Evolutionary conservation across 2,797 vertebrate genomes (phyloP).

Genomic region (Meda fulgida): DNA sequence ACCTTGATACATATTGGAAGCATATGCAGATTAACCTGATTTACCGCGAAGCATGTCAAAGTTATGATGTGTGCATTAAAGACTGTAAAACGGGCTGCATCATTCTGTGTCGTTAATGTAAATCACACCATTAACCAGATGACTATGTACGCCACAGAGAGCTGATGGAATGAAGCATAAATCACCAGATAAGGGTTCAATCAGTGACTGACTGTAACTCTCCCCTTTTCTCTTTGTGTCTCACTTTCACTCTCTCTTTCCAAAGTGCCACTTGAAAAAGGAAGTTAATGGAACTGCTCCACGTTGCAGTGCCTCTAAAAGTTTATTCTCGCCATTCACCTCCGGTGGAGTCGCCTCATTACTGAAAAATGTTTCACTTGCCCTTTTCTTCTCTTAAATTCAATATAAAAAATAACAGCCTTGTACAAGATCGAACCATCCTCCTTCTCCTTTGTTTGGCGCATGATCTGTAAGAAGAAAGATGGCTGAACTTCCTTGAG

Average conservation of each 20-base stretch:
- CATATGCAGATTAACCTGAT: conserved; percentile 17
- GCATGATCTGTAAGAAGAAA: not conserved
- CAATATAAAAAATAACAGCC: conserved; percentile 9
- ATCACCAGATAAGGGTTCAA: conserved; percentile 45
- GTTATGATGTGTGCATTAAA: conserved; percentile 40
- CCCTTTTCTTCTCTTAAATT: conserved; percentile 32
- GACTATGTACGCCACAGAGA: not conserved
- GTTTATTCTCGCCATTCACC: conserved; percentile 23
- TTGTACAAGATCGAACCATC: not conserved
- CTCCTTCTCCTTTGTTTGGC: not conserved
- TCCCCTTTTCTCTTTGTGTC: not conserved
- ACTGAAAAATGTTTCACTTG: conserved; percentile 36
- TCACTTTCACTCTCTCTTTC: conserved; percentile 8
- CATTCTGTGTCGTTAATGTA: conserved; percentile 40
- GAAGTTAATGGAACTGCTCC: conserved; percentile 23
- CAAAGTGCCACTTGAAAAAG: conserved; percentile 43
- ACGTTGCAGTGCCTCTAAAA: conserved; percentile 25
- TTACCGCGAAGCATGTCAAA: conserved; percentile 47
- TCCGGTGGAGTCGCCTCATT: conserved; percentile 12
- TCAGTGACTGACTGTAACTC: conserved; percentile 31
- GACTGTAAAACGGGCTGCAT: conserved; percentile 13
- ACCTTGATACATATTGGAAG: conserved; percentile 8
- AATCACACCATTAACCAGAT: conserved; percentile 45
- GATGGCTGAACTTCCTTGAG: not conserved
- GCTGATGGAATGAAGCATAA: conserved; percentile 40